Evolutionary conservation across 2,113 vertebrate species (phyloP).

Genomic region (Cheirogaleus medius): DNA sequence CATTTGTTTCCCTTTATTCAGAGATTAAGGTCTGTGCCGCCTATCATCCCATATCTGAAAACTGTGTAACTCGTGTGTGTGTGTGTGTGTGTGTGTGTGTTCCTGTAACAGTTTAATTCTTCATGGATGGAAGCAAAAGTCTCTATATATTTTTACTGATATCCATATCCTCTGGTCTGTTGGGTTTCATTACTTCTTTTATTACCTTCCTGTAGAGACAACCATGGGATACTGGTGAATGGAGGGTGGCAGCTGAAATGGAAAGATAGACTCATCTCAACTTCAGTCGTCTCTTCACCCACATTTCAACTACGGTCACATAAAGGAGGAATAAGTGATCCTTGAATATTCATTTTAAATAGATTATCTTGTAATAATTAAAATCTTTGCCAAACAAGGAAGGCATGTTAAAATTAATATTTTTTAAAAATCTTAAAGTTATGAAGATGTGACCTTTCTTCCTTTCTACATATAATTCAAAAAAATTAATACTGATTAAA

Average conservation of each 20-base stretch:
- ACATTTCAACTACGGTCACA: not conserved
- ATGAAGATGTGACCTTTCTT: constrained; percentile 8
- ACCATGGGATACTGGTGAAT: not conserved
- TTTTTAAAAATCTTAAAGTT: not conserved
- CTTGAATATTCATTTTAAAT: constrained; percentile 45
- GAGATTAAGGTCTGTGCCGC: not conserved
- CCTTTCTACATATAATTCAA: constrained; percentile 4
- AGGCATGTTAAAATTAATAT: not conserved
- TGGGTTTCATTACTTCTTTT: constrained; percentile 39
- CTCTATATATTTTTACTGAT: not conserved
- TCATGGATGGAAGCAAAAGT: constrained; percentile 6
- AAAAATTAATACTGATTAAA: constrained; percentile 56
- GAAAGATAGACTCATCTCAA: not conserved
- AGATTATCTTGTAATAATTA: constrained; percentile 43
- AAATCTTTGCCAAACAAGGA: constrained; percentile 47
- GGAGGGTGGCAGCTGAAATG: not conserved
- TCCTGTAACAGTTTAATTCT: not conserved
- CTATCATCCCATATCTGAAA: not conserved
- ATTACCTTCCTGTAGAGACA: constrained; percentile 18
- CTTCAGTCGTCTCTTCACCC: not conserved
- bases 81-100: not conserved
- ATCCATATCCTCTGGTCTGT: not conserved
- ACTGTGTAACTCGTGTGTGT: not conserved
- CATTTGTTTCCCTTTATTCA: not conserved
- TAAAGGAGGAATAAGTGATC: constrained; percentile 44